Conservation (phyloP, 2,888 invertebrate species). For the Ditylenchus weischeri region DNA sequence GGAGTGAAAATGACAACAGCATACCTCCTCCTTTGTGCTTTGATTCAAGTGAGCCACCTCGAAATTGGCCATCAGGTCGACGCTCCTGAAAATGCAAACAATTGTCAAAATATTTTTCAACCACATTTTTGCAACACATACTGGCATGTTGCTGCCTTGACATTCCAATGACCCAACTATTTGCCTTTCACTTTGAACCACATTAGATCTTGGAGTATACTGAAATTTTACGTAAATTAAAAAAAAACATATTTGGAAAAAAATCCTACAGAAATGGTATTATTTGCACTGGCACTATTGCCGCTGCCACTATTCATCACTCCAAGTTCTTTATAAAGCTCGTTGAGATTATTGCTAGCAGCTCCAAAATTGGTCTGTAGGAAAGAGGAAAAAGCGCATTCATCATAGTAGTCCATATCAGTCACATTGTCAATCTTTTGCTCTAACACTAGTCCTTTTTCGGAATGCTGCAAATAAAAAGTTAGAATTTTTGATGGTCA, state of each 20-base stretch:
- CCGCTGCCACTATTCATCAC: slow-evolving; percentile 11
- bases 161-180: slow-evolving; percentile 29
- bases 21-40: slow-evolving; percentile 11
- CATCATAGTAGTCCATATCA: slow-evolving; percentile 33
- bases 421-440: slow-evolving; percentile 24
- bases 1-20: too few species aligned
- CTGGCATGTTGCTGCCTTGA: slow-evolving; percentile 5
- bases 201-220: not conserved
- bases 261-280: not conserved
- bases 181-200: slow-evolving; percentile 21
- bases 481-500: not conserved
- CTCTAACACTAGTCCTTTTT: slow-evolving; percentile 26
- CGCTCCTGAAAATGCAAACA: not conserved
- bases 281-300: not conserved
- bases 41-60: slow-evolving; percentile 21
- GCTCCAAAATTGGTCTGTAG: slow-evolving; percentile 27
- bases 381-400: slow-evolving; percentile 16
- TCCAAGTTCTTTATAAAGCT: slow-evolving; percentile 30
- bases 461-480: slow-evolving; percentile 22
- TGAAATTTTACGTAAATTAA: not conserved
- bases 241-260: not conserved
- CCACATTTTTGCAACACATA: not conserved
- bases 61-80: slow-evolving; percentile 9
- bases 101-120: not conserved
- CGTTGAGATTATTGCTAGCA: slow-evolving; percentile 21